phyloP scores from a whole-genome alignment of 2,888 invertebrate genomes.

The Leptopilina syphax region DNA sequence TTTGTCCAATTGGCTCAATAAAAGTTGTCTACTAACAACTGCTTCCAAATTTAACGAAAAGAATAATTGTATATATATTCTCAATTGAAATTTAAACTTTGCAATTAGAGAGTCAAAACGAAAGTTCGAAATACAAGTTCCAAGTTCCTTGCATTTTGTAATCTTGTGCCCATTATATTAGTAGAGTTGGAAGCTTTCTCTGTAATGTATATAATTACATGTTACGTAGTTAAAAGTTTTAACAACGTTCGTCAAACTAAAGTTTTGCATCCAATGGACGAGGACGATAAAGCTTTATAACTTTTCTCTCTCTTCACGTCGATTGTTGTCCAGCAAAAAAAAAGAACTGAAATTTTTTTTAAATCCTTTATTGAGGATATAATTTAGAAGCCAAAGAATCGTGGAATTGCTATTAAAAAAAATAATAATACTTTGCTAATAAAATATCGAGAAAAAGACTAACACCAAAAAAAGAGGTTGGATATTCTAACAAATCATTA shows the following conservation, averaged over 20 bases:
- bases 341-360: not conserved
- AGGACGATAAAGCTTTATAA: not conserved
- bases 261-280: slow-evolving; percentile 35
- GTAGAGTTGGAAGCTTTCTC: slow-evolving; percentile 40
- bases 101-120: not conserved
- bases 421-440: not conserved
- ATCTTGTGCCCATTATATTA: slow-evolving; percentile 26
- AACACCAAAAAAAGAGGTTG: not conserved
- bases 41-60: not conserved
- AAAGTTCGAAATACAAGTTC: slow-evolving; percentile 28
- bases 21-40: not conserved
- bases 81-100: not conserved
- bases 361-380: slow-evolving; percentile 4
- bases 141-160: slow-evolving; percentile 38
- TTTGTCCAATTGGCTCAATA: not conserved
- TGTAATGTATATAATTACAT: slow-evolving; percentile 37
- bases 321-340: slow-evolving; percentile 22
- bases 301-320: slow-evolving; percentile 12
- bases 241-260: slow-evolving; percentile 32
- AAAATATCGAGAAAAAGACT: not conserved
- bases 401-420: not conserved
- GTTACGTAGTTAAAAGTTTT: slow-evolving; percentile 32
- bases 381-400: slow-evolving; percentile 7
- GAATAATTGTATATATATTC: not conserved
- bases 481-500: not conserved